Evolutionary conservation across 2,888 invertebrate species (phyloP), one percentile per base, ranked within the genome.

Genomic region (Iphiclides podalirius): DNA sequence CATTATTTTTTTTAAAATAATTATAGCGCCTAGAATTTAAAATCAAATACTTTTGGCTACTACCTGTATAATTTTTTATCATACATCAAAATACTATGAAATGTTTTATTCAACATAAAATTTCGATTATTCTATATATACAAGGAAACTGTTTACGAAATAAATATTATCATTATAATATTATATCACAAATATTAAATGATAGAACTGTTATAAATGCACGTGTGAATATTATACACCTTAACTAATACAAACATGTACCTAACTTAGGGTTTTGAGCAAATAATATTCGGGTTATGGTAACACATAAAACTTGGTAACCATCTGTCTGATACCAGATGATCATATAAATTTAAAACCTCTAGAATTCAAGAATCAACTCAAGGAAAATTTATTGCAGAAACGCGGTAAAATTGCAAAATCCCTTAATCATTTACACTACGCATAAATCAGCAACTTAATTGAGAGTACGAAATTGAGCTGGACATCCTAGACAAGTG

Each of bases 401-500:
- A 33, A 14, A 23, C 12, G 20, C 2, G 23, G 14, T 4, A 2
- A n/a, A 12, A 39, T 39, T 39, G 12, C 12, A 26, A 26, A 7
- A 13, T 1, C 26, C 13, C 13, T 26, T 7, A 9, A 26, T 6
- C 9, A 26, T 8, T 8, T 26, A 6, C 9, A n/a, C n/a, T n/a
- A n/a, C n/a, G n/a, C n/a, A n/a, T n/a, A n/a, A n/a, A 31, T n/a
- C n/a, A 31, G 20, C 20, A 31, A 11, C n/a, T n/a, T n/a, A n/a
- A n/a, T n/a, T 2, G 31, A 8, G 2, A 3, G 4, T n/a, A 3
- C 11, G 6, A 15, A 31, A 40, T 39, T 20, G 35, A 28, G 20
- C 8, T 7, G 2, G 4, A 12, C 17, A 4, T n/a, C 44, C 43
- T 61, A 72, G 4, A 78, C 80, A 28, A 85, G 73, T 9, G 80